Evolutionary conservation across 92 coral and sea anemone species (phyloP), one percentile per base, ranked within the genome.

Genomic region (Porites evermanni): DNA sequence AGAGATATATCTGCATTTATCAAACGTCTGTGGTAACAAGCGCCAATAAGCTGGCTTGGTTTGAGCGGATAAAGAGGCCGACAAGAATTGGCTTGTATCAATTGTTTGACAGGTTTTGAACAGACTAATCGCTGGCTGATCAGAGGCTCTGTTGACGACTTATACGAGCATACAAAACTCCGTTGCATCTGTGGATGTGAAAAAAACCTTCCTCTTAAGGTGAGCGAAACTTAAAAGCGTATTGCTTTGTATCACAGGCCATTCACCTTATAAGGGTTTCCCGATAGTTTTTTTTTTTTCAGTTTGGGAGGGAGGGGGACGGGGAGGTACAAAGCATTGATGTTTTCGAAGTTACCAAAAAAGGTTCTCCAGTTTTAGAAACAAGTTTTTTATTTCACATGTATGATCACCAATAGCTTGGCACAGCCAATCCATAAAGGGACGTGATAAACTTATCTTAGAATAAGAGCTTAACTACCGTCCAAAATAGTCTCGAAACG

Each of bases 61-160:
- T 67, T 67, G 38, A 12, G 72, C 38, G 11, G 47, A 16, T 20
- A 10, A 21, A 74, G 63, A 44, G 16, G 24, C 78, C 78, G 78
- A 58, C 78, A 53, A 56, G 24, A 19, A 64, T 74, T 74, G 78
- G 78, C 64, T 74, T 74, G 21, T 52, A 74, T 74, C 78, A 74
- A 53, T 38, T 21, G 54, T 21, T 21, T 74, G 78, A 74, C 78
- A 74, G 78, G 44, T 74, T 12, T 8, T 73, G 32, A 12, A 53
- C 2, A 74, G 78, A 19, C 64, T 74, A 9, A 74, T 14, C 18
- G 47, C 64, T 21, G 61, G 23, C 64, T 56, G 64, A 74, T 53
- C 38, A 1, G 24, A 47, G 38, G 38, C 47, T 67, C 11, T 38
- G 64, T 11, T 26, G 23, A 74, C 12, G 38, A 24, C 12, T n/a